Conservation (phyloP, 2,797 vertebrate species). For the Liparis tanakae region DNA sequence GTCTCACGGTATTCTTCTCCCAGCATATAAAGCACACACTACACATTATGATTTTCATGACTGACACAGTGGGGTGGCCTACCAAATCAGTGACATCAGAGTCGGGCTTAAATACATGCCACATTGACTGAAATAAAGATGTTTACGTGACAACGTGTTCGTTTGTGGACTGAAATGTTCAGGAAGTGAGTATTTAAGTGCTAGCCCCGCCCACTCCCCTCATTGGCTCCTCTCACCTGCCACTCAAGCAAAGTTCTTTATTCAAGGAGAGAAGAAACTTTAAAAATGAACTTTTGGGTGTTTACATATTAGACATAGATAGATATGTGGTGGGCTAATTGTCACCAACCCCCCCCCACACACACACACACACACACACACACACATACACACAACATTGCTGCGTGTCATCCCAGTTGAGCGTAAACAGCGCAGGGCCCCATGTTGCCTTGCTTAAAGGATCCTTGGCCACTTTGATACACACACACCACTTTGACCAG, state of each 20-base stretch:
- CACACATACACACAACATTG: no score
- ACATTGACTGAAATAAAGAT: not conserved
- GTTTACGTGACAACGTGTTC: constrained; percentile 2
- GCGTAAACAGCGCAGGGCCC: not conserved
- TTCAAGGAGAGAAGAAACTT: constrained; percentile 73
- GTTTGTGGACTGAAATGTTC: constrained; percentile 42
- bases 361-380: no score
- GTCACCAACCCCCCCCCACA: no score
- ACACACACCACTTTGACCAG: not conserved
- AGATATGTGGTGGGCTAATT: not conserved
- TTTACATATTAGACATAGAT: not conserved
- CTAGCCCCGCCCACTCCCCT: constrained; percentile 34
- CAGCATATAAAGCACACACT: not conserved
- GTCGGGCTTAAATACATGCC: not conserved
- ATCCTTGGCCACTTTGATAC: not conserved
- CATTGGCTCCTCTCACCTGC: constrained; percentile 46
- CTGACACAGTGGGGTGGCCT: not conserved
- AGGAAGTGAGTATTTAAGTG: constrained; percentile 59
- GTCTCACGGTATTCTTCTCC: not conserved
- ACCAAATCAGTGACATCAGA: not conserved
- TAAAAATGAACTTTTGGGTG: constrained; percentile 86
- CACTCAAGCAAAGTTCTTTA: constrained; percentile 43
- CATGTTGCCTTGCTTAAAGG: not conserved
- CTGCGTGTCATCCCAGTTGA: not conserved
- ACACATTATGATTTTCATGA: not conserved